Conservation (phyloP, 2,113 vertebrate genomes). For the Ciconia stormi region DNA sequence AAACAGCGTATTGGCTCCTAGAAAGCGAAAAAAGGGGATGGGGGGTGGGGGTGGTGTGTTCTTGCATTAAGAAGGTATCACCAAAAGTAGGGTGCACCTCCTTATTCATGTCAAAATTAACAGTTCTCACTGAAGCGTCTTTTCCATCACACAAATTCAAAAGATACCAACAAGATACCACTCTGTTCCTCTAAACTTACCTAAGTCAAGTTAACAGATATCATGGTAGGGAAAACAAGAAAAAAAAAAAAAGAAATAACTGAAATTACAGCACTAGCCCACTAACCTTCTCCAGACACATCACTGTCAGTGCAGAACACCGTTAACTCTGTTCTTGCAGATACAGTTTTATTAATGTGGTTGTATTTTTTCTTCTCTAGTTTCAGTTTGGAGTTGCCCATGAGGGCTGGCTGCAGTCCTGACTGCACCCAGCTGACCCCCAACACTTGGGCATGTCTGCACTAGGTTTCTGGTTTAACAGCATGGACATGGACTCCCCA, state of each 20-base stretch:
- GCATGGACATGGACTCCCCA: background rate
- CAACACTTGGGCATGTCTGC: accelerated
- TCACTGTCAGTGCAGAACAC: background rate
- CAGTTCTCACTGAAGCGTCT: background rate
- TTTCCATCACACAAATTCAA: background rate
- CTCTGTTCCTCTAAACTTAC: background rate
- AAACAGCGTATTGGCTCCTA: background rate
- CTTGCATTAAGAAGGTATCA: background rate
- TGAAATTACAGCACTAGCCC: background rate
- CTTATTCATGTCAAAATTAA: background rate
- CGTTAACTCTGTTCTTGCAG: background rate
- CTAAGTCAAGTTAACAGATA: background rate
- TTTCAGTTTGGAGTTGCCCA: background rate
- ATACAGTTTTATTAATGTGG: too few relatives aligned
- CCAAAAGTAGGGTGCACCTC: background rate
- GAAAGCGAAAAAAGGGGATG: background rate
- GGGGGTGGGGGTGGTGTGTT: background rate
- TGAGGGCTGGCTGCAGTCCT: background rate
- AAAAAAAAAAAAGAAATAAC: background rate
- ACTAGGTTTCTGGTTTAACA: background rate
- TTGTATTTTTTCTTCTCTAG: background rate
- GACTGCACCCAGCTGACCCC: background rate
- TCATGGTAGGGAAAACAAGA: background rate
- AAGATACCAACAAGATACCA: background rate
- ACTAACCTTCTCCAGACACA: background rate